A percentile compares a stretch with the other conserved stretches of the same genome.
These are phyloP conservation scores for Cebidichthys violaceus DNA, from an alignment of 2,113 vertebrate species.

Conservation along the genomic window DNA sequence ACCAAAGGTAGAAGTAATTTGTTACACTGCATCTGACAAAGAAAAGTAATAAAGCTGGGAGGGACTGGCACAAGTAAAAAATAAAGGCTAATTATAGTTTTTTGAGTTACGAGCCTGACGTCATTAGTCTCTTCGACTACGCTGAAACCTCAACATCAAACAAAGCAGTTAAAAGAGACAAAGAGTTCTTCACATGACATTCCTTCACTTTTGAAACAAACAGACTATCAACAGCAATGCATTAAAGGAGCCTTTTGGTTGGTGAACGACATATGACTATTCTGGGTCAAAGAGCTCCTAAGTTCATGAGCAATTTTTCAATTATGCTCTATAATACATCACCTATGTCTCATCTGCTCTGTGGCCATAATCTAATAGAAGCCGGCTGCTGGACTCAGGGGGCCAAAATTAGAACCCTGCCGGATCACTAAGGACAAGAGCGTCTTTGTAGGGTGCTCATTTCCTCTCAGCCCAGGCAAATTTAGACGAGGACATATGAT, in stretches of 20 bases:
- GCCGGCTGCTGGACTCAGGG: constrained; percentile 71
- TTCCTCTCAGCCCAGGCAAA: constrained; percentile 71
- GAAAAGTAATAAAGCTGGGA: background rate
- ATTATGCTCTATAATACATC: constrained; percentile 77
- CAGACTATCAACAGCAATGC: constrained; percentile 31
- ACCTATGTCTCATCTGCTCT: constrained; percentile 80
- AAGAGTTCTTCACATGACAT: constrained; percentile 37
- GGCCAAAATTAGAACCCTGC: constrained; percentile 78
- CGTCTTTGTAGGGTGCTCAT: constrained; percentile 79
- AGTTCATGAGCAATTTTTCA: constrained; percentile 78
- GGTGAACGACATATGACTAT: constrained; percentile 52
- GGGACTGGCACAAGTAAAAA: constrained; percentile 5
- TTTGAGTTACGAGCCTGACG: background rate
- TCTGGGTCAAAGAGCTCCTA: constrained; percentile 73
- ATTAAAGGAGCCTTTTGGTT: constrained; percentile 38
- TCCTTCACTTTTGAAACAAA: constrained; percentile 45
- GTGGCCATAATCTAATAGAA: constrained; percentile 80
- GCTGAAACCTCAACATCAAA: constrained; percentile 32
- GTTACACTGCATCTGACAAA: constrained; percentile 5
- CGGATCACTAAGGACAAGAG: constrained; percentile 74
- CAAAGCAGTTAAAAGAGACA: constrained; percentile 30
- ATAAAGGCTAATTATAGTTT: background rate
- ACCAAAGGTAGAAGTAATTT: background rate
- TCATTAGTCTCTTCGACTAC: background rate
- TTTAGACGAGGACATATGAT: constrained; percentile 71